Percentiles rank a stretch among this genome's conserved stretches.
Conservation (phyloP, 2,888 invertebrate species). For the Epirrhoe tristata region DNA sequence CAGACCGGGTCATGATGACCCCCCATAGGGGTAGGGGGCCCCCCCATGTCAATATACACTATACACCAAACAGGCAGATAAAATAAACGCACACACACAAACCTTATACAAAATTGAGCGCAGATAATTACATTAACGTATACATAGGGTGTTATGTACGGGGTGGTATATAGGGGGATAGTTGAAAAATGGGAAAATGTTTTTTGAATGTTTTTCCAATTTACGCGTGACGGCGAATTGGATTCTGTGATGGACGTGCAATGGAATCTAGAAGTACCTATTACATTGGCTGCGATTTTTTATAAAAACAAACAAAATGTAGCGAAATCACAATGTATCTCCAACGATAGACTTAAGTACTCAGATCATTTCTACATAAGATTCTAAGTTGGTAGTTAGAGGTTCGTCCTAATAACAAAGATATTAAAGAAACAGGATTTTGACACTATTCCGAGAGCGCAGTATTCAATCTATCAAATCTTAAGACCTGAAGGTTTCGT, state of each 20-base stretch:
- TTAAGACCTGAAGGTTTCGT: too few relatives aligned
- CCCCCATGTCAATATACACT: constrained; percentile 74
- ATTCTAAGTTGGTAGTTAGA: too few relatives aligned
- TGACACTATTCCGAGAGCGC: too few relatives aligned
- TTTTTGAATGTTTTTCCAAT: constrained; percentile 62
- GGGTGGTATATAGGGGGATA: constrained; percentile 45
- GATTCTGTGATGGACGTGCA: constrained; percentile 23
- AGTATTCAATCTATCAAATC: too few relatives aligned
- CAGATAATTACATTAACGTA: constrained; percentile 78
- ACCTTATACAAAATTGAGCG: constrained; percentile 76
- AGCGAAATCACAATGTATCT: too few relatives aligned
- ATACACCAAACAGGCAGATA: constrained; percentile 67
- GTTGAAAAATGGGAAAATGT: constrained; percentile 61
- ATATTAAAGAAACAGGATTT: too few relatives aligned
- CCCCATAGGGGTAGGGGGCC: constrained; percentile 48
- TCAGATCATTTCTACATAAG: too few relatives aligned
- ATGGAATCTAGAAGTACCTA: constrained; percentile 14
- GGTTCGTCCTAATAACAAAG: too few relatives aligned
- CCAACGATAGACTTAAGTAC: too few relatives aligned
- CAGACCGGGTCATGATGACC: constrained; percentile 78
- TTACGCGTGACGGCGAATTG: constrained; percentile 42
- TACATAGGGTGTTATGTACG: constrained; percentile 48
- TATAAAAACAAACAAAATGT: background rate
- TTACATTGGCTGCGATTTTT: background rate
- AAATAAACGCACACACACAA: constrained; percentile 66